A percentile compares a stretch with the other conserved stretches of the same genome.
Evolutionary conservation across 2,888 invertebrate species (phyloP).

Genomic region (Plagodis pulveraria): DNA sequence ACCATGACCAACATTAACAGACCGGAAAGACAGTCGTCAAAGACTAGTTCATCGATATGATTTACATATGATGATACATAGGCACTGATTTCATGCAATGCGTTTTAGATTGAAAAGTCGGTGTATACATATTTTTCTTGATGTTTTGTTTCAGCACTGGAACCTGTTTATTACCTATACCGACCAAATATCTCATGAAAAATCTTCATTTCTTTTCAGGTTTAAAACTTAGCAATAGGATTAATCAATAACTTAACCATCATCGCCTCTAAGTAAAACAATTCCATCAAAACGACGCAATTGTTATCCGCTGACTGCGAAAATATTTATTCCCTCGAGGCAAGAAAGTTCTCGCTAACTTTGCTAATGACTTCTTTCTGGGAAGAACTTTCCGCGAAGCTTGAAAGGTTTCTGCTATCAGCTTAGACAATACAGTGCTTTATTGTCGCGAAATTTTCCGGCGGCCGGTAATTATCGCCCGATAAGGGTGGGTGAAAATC

Average conservation of each 20-base stretch:
- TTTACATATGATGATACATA: no score
- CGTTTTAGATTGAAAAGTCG: no score
- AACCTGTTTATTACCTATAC: no score
- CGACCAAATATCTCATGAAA: no score
- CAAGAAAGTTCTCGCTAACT: slow-evolving; percentile 69
- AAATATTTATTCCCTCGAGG: slow-evolving; percentile 74
- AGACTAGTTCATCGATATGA: no score
- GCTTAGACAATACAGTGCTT: slow-evolving; percentile 69
- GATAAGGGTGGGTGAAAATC: slow-evolving; percentile 7
- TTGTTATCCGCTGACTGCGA: slow-evolving; percentile 68
- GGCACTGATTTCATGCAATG: no score
- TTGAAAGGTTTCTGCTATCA: slow-evolving; percentile 70
- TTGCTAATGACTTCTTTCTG: slow-evolving; percentile 80
- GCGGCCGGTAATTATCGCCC: slow-evolving; percentile 32
- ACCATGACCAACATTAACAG: no score
- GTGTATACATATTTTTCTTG: no score
- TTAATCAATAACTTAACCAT: slow-evolving; percentile 41
- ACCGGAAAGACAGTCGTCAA: no score
- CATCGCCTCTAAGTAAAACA: slow-evolving; percentile 54
- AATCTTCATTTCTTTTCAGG: no score
- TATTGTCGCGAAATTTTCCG: slow-evolving; percentile 60
- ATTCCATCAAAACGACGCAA: slow-evolving; percentile 59
- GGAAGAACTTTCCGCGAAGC: slow-evolving; percentile 66
- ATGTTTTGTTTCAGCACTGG: no score
- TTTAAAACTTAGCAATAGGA: neutral